Percentiles rank a stretch among this genome's conserved stretches.
Conservation (phyloP, 2,888 invertebrate species). For the Hemaris fuciformis region DNA sequence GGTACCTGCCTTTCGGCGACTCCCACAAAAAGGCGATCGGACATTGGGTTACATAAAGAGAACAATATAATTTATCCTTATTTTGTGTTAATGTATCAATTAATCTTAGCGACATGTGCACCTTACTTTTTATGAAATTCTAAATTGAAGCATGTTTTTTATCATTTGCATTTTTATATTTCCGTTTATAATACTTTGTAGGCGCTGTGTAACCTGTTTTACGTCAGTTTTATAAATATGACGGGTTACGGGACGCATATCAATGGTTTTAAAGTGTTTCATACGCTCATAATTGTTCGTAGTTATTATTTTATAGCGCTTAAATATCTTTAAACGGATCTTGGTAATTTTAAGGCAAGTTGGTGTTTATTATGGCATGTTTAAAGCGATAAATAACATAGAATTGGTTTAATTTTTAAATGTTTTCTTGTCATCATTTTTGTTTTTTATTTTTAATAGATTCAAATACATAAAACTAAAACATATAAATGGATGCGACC, state of each 20-base stretch:
- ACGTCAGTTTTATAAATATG: slow-evolving; percentile 7
- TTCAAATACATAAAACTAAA: too few relatives aligned
- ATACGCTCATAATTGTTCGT: neutral
- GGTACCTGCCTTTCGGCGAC: slow-evolving; percentile 71
- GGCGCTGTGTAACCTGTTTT: slow-evolving; percentile 20
- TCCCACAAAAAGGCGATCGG: slow-evolving; percentile 60
- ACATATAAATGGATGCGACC: too few relatives aligned
- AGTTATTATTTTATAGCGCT: neutral
- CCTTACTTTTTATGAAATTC: slow-evolving; percentile 41
- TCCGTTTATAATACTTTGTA: slow-evolving; percentile 41
- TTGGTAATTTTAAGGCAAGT: neutral
- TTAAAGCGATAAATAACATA: neutral
- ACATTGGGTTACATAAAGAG: slow-evolving; percentile 44
- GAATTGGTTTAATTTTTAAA: neutral
- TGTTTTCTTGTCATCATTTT: neutral
- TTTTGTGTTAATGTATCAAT: slow-evolving; percentile 73
- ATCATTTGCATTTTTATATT: slow-evolving; percentile 61
- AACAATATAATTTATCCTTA: slow-evolving; percentile 60
- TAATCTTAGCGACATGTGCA: slow-evolving; percentile 62
- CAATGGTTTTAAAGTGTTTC: neutral
- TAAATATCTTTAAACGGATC: neutral
- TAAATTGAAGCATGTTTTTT: slow-evolving; percentile 49
- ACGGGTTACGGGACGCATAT: neutral
- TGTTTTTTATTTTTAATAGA: neutral
- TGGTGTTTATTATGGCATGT: neutral